Percentiles rank a stretch among this genome's conserved stretches.
phyloP scores from a whole-genome alignment of 1,140 invertebrate species.

The Papilio helenus region DNA sequence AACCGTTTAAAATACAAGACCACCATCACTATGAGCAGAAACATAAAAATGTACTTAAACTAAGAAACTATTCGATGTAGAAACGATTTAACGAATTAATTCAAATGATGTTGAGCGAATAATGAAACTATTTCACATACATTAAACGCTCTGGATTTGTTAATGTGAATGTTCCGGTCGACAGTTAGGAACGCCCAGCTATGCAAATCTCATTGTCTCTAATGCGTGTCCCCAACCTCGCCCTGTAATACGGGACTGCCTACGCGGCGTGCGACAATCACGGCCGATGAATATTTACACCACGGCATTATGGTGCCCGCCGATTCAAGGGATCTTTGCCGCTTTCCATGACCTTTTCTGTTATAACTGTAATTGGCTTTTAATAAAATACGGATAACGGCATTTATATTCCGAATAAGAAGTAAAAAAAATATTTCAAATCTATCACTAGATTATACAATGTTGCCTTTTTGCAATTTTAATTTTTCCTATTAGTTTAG shows the following conservation, averaged over 20 bases:
- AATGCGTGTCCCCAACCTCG: conserved; percentile 68
- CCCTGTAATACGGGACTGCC: conserved; percentile 63
- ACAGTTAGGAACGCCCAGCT: conserved; percentile 74
- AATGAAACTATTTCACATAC: conserved; percentile 65
- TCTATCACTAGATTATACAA: neutral
- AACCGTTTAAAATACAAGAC: conserved; percentile 15
- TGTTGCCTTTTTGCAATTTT: neutral
- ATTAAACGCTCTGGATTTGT: conserved; percentile 66
- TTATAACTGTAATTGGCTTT: conserved; percentile 7
- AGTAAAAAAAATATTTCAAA: neutral
- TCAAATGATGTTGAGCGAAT: conserved; percentile 49
- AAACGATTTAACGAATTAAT: conserved; percentile 54
- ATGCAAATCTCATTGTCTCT: conserved; percentile 81
- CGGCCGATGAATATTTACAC: conserved; percentile 77
- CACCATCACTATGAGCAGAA: conserved; percentile 19
- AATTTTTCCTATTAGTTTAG: conserved; percentile 9
- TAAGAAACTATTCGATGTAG: neutral
- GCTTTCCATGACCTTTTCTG: conserved; percentile 30
- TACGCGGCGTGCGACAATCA: conserved; percentile 68
- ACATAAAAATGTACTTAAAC: conserved; percentile 23
- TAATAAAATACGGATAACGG: conserved; percentile 11
- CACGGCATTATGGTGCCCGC: conserved; percentile 51
- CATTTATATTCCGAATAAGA: neutral
- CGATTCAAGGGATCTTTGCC: conserved; percentile 10
- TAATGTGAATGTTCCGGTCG: conserved; percentile 77